Conservation (phyloP, 1,140 invertebrate genomes). For the Ylistrum balloti region DNA sequence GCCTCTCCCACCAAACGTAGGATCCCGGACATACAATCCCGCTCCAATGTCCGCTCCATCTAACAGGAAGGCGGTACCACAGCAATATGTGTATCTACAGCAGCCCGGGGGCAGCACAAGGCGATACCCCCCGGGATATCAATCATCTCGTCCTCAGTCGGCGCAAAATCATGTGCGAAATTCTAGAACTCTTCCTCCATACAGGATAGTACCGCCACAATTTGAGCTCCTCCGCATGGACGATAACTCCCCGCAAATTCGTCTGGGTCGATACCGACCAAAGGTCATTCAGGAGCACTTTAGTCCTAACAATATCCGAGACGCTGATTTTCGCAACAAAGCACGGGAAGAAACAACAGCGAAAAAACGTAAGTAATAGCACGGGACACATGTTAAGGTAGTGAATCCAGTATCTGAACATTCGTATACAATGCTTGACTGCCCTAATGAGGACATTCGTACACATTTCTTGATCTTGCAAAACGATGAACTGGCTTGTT, state of each 20-base stretch:
- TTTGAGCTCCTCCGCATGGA: not conserved
- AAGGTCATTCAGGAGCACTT: not conserved
- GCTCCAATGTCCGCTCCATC: not conserved
- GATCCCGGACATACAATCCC: not conserved
- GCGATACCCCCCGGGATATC: not conserved
- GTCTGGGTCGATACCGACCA: not conserved
- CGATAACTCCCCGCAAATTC: not conserved
- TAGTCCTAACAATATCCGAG: not conserved
- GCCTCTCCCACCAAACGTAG: not conserved
- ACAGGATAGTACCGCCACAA: not conserved
- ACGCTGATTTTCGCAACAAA: not conserved
- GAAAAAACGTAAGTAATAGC: not conserved
- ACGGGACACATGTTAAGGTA: no score
- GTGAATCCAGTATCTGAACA: no score
- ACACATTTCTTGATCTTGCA: no score
- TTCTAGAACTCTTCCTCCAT: not conserved
- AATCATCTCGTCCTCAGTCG: not conserved
- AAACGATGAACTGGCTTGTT: no score
- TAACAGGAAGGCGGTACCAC: not conserved
- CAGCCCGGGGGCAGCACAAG: not conserved
- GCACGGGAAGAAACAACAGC: not conserved
- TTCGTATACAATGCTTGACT: no score
- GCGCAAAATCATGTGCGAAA: not conserved
- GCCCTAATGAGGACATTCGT: no score
- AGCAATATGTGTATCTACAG: constrained; percentile 5